Percentiles rank a stretch among this genome's conserved stretches.
These are phyloP conservation scores for Bungarus multicinctus DNA, from an alignment of 2,113 vertebrate genomes.

Conservation along the genomic window DNA sequence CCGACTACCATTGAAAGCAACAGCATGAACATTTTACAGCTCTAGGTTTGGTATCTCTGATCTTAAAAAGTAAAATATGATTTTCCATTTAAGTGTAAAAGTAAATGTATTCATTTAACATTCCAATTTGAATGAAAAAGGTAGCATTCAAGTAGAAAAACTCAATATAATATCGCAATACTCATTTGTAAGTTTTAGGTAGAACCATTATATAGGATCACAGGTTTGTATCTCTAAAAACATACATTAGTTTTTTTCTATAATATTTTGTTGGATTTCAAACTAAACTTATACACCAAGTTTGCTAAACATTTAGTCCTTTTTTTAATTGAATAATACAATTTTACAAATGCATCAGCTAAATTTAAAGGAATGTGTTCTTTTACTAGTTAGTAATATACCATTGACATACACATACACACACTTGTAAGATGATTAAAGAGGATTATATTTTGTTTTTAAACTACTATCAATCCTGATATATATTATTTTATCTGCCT, in stretches of 20 bases:
- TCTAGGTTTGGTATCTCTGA: neutral
- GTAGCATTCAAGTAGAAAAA: neutral
- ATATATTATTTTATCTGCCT: neutral
- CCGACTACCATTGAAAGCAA: neutral
- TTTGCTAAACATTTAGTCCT: neutral
- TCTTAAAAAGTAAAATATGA: neutral
- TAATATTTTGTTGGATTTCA: neutral
- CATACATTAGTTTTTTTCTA: neutral
- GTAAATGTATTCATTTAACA: neutral
- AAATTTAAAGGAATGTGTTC: neutral
- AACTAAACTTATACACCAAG: neutral
- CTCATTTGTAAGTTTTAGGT: neutral
- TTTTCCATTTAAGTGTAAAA: neutral
- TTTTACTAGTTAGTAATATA: neutral
- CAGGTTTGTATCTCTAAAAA: neutral
- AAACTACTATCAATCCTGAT: neutral
- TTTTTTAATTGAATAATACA: neutral
- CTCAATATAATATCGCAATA: neutral
- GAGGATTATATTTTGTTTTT: conserved; percentile 18
- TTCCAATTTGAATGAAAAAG: neutral
- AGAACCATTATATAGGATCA: neutral
- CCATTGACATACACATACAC: neutral
- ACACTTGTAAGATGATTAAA: neutral
- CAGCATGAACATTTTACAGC: neutral
- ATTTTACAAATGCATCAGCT: neutral